Conservation (phyloP, 92 coral and sea anemone species). For the Epizoanthus fatuus region DNA sequence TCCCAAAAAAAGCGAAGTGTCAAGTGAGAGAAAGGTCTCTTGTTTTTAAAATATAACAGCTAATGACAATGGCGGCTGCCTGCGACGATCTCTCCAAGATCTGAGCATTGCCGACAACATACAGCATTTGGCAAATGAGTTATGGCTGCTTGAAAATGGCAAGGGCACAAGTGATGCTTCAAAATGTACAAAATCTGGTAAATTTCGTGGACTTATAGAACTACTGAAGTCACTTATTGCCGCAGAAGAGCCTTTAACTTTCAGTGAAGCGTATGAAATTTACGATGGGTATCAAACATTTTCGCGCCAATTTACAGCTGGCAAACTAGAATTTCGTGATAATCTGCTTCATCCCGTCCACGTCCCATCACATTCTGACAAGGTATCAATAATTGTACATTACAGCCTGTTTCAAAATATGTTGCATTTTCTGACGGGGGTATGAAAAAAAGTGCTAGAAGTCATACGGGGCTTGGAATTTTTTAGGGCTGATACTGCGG, state of each 20-base stretch:
- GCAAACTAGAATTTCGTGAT: slow-evolving; percentile 23
- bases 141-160: slow-evolving; percentile 25
- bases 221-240: slow-evolving; percentile 19
- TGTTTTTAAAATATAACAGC: not conserved
- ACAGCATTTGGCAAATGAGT: slow-evolving; percentile 30
- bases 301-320: slow-evolving; percentile 18
- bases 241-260: slow-evolving; percentile 23
- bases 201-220: slow-evolving; percentile 15
- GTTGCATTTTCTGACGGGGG: too few relatives aligned
- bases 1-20: slow-evolving; percentile 16
- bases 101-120: slow-evolving; percentile 37
- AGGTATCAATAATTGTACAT: too few relatives aligned
- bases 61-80: slow-evolving; percentile 15
- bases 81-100: slow-evolving; percentile 39
- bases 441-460: too few relatives aligned
- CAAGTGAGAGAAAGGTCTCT: slow-evolving; percentile 39
- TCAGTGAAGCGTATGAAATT: slow-evolving; percentile 7
- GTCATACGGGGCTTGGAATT: too few relatives aligned
- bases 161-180: not conserved
- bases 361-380: not conserved
- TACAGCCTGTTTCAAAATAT: too few relatives aligned
- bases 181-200: not conserved
- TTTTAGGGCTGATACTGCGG: too few relatives aligned
- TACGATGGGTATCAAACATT: slow-evolving; percentile 20
- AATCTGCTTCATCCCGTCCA: slow-evolving; percentile 20